phyloP scores from a whole-genome alignment of 1,140 invertebrate genomes.

The Eriocheir sinensis region DNA sequence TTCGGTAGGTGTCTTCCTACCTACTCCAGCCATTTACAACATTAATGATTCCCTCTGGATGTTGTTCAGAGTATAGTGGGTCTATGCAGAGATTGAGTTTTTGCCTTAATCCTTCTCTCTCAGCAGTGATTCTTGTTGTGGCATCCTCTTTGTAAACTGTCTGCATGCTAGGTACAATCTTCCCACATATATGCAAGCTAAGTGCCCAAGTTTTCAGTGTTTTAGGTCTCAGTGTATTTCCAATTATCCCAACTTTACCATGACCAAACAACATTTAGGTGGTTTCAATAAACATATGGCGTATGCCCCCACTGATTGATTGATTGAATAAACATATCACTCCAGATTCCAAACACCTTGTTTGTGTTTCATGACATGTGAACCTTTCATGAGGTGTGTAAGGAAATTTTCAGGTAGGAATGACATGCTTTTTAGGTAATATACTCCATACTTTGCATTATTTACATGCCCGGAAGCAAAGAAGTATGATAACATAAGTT shows the following conservation, averaged over 20 bases:
- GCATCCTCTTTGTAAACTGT: slow-evolving; percentile 55
- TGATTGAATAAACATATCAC: slow-evolving; percentile 54
- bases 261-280: slow-evolving; percentile 27
- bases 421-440: slow-evolving; percentile 50
- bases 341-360: slow-evolving; percentile 49
- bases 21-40: not conserved
- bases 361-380: too few species aligned
- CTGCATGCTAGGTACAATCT: not conserved
- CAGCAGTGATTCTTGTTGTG: slow-evolving; percentile 29
- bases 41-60: slow-evolving; percentile 25
- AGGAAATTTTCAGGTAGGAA: too few species aligned
- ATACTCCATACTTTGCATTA: slow-evolving; percentile 57
- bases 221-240: not conserved
- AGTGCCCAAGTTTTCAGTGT: slow-evolving; percentile 56
- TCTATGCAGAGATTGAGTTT: slow-evolving; percentile 19
- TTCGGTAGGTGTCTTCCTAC: too few species aligned
- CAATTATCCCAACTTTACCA: slow-evolving; percentile 12
- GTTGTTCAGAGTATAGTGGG: not conserved
- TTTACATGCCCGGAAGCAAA: slow-evolving; percentile 60
- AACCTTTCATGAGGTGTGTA: too few species aligned
- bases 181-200: slow-evolving; percentile 50
- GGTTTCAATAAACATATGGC: slow-evolving; percentile 51
- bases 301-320: too few species aligned
- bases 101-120: not conserved
- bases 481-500: slow-evolving; percentile 50